Percentiles rank a stretch among this genome's conserved stretches.
Evolutionary conservation across 2,113 vertebrate genomes (phyloP).

Genomic region (Chaetodon auriga): DNA sequence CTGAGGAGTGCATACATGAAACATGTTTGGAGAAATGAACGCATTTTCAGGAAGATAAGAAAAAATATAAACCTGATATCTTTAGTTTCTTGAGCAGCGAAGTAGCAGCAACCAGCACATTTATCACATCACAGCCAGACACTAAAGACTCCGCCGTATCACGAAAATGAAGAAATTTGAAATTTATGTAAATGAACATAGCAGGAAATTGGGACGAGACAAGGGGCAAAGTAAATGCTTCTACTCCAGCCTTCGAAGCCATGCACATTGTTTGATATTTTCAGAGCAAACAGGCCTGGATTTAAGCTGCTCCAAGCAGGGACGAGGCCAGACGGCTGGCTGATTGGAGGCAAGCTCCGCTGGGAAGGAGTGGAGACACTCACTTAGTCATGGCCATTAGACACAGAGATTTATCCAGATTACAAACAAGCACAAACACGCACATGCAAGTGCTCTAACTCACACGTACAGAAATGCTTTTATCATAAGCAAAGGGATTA

Average conservation of each 20-base stretch:
- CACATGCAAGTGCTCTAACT: slow-evolving; percentile 8
- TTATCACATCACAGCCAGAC: background rate
- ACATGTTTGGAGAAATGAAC: no score
- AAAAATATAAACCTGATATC: background rate
- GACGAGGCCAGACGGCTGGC: slow-evolving; percentile 43
- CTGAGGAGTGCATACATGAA: background rate
- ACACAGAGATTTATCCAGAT: slow-evolving; percentile 67
- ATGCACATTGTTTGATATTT: background rate
- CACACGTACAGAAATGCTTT: slow-evolving; percentile 11
- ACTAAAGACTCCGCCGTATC: background rate
- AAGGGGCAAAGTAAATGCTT: background rate
- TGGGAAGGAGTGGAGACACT: slow-evolving; percentile 53
- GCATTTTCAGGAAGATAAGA: background rate
- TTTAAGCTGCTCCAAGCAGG: slow-evolving; percentile 42
- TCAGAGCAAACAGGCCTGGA: slow-evolving; percentile 7
- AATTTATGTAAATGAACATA: background rate
- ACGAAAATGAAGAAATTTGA: background rate
- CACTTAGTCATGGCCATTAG: slow-evolving; percentile 59
- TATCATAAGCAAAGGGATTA: slow-evolving; percentile 37
- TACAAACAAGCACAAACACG: slow-evolving; percentile 43
- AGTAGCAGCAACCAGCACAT: background rate
- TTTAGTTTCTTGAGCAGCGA: background rate
- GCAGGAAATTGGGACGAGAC: background rate
- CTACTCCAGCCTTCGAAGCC: slow-evolving; percentile 3
- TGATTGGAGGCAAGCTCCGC: slow-evolving; percentile 37